phyloP scores from a whole-genome alignment of 1,140 invertebrate species.

The Leptopilina clavipes region DNA sequence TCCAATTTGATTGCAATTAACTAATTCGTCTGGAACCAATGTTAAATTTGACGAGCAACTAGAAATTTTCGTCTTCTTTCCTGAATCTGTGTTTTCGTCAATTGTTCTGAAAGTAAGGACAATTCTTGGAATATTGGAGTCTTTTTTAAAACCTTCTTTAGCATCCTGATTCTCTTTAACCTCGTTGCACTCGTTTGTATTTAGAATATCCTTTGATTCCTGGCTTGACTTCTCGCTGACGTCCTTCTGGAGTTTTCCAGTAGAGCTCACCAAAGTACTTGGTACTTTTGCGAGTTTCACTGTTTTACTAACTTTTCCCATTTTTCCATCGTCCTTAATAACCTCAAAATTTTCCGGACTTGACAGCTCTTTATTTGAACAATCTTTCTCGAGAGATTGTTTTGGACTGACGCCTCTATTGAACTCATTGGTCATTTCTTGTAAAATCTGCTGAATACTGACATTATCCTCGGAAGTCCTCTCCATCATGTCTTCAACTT shows the following conservation, averaged over 20 bases:
- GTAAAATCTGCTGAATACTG: slow-evolving; percentile 73
- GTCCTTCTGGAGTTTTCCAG: slow-evolving; percentile 33
- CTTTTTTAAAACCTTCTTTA: slow-evolving; percentile 59
- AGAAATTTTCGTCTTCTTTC: slow-evolving; percentile 71
- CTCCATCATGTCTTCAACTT: slow-evolving; percentile 62
- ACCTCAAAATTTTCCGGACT: slow-evolving; percentile 45
- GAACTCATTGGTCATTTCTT: slow-evolving; percentile 75
- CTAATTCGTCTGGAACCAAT: slow-evolving; percentile 68
- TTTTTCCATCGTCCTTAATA: slow-evolving; percentile 48
- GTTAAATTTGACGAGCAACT: slow-evolving; percentile 70
- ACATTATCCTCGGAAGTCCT: slow-evolving; percentile 63
- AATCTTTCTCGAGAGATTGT: slow-evolving; percentile 40
- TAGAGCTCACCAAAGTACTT: slow-evolving; percentile 7
- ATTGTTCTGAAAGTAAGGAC: slow-evolving; percentile 72
- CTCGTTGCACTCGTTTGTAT: slow-evolving; percentile 43
- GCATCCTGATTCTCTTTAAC: slow-evolving; percentile 51
- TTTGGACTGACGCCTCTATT: slow-evolving; percentile 65
- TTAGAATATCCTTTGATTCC: slow-evolving; percentile 29
- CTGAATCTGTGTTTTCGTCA: slow-evolving; percentile 71
- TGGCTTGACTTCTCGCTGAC: slow-evolving; percentile 27
- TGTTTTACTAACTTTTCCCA: neutral
- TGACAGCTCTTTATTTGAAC: slow-evolving; percentile 20
- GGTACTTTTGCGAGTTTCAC: neutral
- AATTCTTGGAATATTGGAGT: slow-evolving; percentile 67
- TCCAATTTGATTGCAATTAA: slow-evolving; percentile 68